phyloP scores from a whole-genome alignment of 2,888 invertebrate species.

The Ectemnius cavifrons region DNA sequence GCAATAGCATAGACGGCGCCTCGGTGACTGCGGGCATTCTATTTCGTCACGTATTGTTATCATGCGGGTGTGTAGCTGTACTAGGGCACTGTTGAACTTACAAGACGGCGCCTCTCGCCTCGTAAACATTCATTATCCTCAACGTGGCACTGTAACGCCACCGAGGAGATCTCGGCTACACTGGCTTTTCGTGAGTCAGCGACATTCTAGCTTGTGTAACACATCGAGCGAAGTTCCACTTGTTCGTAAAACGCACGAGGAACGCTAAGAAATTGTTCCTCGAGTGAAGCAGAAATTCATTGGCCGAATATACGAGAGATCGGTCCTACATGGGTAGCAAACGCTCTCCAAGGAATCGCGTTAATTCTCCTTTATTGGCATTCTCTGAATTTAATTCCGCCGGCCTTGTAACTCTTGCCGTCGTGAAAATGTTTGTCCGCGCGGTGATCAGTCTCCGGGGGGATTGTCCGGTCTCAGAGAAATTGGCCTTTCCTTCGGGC shows the following conservation, averaged over 20 bases:
- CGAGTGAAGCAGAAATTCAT: no score
- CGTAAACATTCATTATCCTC: slow-evolving; percentile 25
- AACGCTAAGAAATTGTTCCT: no score
- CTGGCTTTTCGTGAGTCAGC: background rate
- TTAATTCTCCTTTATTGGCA: slow-evolving; percentile 23
- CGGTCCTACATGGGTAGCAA: background rate
- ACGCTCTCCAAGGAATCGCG: background rate
- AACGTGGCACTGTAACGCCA: background rate
- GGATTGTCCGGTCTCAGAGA: slow-evolving; percentile 31
- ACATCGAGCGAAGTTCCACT: background rate
- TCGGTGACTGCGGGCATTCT: slow-evolving; percentile 21
- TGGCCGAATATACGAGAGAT: no score
- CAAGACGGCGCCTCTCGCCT: slow-evolving; percentile 27
- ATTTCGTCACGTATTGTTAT: slow-evolving; percentile 52
- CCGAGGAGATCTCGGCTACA: background rate
- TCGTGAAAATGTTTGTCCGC: slow-evolving; percentile 25
- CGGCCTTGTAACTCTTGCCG: slow-evolving; percentile 17
- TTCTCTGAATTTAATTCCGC: slow-evolving; percentile 32
- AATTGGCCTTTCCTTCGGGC: slow-evolving; percentile 32
- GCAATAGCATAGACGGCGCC: background rate
- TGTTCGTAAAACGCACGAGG: no score
- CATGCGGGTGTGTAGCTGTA: slow-evolving; percentile 41
- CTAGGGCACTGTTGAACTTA: background rate
- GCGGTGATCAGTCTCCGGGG: slow-evolving; percentile 11
- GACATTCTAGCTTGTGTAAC: slow-evolving; percentile 8